These are phyloP conservation scores for Drosophila nikananu DNA, from an alignment of 1,140 invertebrate species.

Conservation along the genomic window DNA sequence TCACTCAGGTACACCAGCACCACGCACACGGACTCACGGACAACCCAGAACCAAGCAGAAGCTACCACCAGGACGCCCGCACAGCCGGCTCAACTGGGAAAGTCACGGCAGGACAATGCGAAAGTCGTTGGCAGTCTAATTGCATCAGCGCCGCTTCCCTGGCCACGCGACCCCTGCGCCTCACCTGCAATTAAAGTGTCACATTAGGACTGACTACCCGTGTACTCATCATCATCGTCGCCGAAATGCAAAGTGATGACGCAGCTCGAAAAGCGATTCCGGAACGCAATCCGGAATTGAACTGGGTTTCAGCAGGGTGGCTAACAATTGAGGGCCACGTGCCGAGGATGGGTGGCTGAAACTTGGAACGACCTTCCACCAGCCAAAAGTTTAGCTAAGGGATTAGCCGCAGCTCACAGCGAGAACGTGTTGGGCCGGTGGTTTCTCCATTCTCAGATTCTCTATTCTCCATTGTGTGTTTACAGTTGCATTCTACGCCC, in stretches of 20 bases:
- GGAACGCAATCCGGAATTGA: slow-evolving; percentile 47
- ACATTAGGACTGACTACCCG: slow-evolving; percentile 63
- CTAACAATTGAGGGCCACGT: slow-evolving; percentile 53
- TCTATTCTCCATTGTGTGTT: slow-evolving; percentile 61
- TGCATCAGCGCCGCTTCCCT: slow-evolving; percentile 69
- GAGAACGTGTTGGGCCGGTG: slow-evolving; percentile 54
- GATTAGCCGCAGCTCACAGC: slow-evolving; percentile 70
- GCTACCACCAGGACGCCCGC: slow-evolving; percentile 20
- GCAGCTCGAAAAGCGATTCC: slow-evolving; percentile 75
- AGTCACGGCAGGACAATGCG: slow-evolving; percentile 76
- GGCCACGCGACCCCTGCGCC: slow-evolving; percentile 69
- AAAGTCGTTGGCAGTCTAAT: slow-evolving; percentile 79
- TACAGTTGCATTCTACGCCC: slow-evolving; percentile 74
- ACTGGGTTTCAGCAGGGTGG: slow-evolving; percentile 1
- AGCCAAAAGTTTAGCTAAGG: slow-evolving; percentile 75
- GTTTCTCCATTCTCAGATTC: slow-evolving; percentile 33
- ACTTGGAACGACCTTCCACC: slow-evolving; percentile 59
- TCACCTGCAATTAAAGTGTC: slow-evolving; percentile 85
- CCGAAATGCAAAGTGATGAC: slow-evolving; percentile 66
- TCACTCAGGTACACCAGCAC: slow-evolving; percentile 40
- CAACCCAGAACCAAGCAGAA: slow-evolving; percentile 8
- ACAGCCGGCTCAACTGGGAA: slow-evolving; percentile 38
- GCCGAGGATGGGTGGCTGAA: slow-evolving; percentile 40
- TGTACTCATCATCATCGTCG: slow-evolving; percentile 9
- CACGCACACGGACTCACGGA: neutral